These are phyloP conservation scores for Drepana arcuata DNA, from an alignment of 1,140 invertebrate species.

Conservation along the genomic window DNA sequence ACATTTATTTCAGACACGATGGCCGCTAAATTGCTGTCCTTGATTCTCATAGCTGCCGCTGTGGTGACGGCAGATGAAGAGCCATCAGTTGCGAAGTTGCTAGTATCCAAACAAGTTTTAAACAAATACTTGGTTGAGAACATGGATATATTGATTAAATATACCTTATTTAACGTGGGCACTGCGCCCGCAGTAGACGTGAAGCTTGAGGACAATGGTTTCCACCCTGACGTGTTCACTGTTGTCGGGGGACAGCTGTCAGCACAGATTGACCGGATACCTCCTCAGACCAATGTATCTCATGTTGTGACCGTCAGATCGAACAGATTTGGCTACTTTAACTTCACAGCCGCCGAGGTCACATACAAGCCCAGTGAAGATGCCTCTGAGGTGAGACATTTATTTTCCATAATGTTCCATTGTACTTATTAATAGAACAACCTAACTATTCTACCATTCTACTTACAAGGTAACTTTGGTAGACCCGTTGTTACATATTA, in stretches of 20 bases:
- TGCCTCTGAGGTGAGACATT: constrained; percentile 75
- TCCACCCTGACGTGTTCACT: constrained; percentile 91
- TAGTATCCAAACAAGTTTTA: constrained; percentile 92
- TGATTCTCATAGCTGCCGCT: constrained; percentile 52
- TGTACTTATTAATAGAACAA: too few species aligned
- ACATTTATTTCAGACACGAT: constrained; percentile 48
- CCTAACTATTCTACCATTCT: too few species aligned
- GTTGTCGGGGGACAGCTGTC: constrained; percentile 88
- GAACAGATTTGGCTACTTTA: constrained; percentile 93
- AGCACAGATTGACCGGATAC: constrained; percentile 89
- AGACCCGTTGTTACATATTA: too few species aligned
- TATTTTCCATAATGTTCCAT: too few species aligned
- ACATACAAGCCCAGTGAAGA: constrained; percentile 89
- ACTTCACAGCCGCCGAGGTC: constrained; percentile 96
- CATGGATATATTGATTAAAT: constrained; percentile 96
- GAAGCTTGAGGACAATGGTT: constrained; percentile 89
- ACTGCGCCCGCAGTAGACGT: constrained; percentile 91
- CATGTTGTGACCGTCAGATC: constrained; percentile 95
- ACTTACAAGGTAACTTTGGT: too few species aligned
- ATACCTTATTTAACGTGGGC: constrained; percentile 89
- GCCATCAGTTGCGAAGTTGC: constrained; percentile 77
- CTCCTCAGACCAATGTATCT: constrained; percentile 92
- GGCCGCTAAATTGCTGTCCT: constrained; percentile 46
- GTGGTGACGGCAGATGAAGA: constrained; percentile 76
- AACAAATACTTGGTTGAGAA: constrained; percentile 99